Base-by-base conservation (phyloP, 2,113 vertebrate genomes). In the Chlorodrepanis virens region DNA sequence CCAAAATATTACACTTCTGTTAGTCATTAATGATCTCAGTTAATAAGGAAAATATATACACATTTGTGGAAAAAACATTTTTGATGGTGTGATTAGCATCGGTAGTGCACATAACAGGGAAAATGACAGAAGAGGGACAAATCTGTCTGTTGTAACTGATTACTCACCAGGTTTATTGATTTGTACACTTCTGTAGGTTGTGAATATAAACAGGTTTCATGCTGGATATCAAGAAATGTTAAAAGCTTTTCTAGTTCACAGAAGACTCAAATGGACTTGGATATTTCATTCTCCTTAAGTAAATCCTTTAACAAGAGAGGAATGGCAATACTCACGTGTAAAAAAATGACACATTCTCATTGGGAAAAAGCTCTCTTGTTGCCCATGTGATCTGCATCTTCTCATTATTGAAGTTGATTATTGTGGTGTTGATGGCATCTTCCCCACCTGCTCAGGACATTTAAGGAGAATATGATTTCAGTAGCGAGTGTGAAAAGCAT, bases 391-490 rank as follows among this genome's bases (percentile, higher is more conserved):
- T 82, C 53, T 78, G 81, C 82, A 97, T 96, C 7, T 54, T 91
- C 40, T 97, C 91, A 5, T 93, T 93, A n/a, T 97, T 96, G 54
- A 97, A 96, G 78, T 96, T 96, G 39, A 97, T 81, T 68, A 97
- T 79, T 92, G 69, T 64, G 75, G 60, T 44, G 6, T 6, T 78
- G 47, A 80, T 72, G 33, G 27, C 17, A 49, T 64, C 14, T 72
- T 67, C 50, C 53, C n/a, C 52, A 24, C 28, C 93, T 96, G 75
- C 13, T 17, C 60, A 80, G 45, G 59, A 74, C 16, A 86, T 88
- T 81, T 53, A 81, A 4, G 42, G 54, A 84, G 17, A 86, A 35
- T 23, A 22, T 31, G 4, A 42, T 80, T 92, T 80, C 59, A 77
- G 22, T 16, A 84, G 12, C 22, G 25, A 19, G 12, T 39, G 47